Conservation (phyloP, 2,888 invertebrate species). For the Scaptomyza reducta region DNA sequence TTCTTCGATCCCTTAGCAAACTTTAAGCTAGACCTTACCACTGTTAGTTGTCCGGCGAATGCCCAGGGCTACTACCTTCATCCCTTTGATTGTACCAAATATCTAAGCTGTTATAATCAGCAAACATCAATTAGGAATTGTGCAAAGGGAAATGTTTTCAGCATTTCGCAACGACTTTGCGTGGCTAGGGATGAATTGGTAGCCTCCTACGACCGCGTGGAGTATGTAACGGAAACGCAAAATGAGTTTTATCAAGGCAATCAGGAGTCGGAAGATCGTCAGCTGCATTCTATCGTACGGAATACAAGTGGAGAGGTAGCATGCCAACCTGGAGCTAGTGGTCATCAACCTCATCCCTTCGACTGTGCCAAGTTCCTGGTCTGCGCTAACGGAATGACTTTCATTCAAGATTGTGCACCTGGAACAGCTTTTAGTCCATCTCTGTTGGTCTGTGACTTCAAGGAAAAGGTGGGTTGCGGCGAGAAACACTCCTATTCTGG, state of each 20-base stretch:
- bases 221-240: conserved; percentile 64
- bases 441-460: conserved; percentile 86
- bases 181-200: conserved; percentile 86
- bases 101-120: conserved; percentile 88
- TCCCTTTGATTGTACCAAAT: conserved; percentile 87
- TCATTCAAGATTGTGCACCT: conserved; percentile 86
- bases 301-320: neutral
- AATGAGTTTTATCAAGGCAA: conserved; percentile 48
- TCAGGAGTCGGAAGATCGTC: conserved; percentile 4
- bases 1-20: no score
- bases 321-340: conserved; percentile 83
- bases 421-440: conserved; percentile 87
- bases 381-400: conserved; percentile 86
- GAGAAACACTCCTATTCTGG: conserved; percentile 33
- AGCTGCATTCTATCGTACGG: neutral
- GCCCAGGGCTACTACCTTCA: conserved; percentile 84
- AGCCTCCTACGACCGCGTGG: conserved; percentile 78
- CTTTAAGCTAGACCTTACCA: conserved; percentile 58
- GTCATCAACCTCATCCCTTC: conserved; percentile 86
- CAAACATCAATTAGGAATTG: conserved; percentile 87
- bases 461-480: conserved; percentile 86
- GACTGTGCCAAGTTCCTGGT: conserved; percentile 88
- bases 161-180: conserved; percentile 85
- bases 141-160: conserved; percentile 87
- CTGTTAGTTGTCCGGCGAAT: conserved; percentile 84